phyloP scores from a whole-genome alignment of 2,113 vertebrate genomes.

The Carettochelys insculpta region DNA sequence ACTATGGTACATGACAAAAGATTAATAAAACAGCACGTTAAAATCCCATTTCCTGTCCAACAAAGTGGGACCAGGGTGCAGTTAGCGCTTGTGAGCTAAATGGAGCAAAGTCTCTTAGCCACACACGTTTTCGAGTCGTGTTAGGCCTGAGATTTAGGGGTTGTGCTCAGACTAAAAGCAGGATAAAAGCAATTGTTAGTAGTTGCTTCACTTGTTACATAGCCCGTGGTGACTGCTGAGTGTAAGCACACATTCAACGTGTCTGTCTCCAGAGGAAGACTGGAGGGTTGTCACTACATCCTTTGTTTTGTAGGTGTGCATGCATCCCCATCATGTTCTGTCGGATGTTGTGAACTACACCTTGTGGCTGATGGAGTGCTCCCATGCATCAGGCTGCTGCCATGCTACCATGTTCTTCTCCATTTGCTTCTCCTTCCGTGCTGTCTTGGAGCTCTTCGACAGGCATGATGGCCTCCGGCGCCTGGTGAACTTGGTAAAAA shows the following conservation, averaged over 20 bases:
- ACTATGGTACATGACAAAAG: not conserved
- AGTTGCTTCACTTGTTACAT: not conserved
- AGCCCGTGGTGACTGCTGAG: not conserved
- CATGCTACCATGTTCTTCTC: slow-evolving; percentile 99
- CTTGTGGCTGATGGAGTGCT: slow-evolving; percentile 97
- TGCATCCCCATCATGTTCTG: slow-evolving; percentile 93
- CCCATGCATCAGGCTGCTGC: slow-evolving; percentile 97
- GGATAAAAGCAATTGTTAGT: not conserved
- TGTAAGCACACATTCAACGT: not conserved
- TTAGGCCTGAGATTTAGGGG: not conserved
- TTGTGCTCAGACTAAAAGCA: no score
- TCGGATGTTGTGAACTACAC: slow-evolving; percentile 97
- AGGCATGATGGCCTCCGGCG: slow-evolving; percentile 95
- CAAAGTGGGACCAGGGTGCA: not conserved
- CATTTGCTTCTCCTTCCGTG: slow-evolving; percentile 97
- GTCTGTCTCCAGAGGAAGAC: not conserved
- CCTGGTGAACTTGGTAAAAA: slow-evolving; percentile 93
- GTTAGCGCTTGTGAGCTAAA: not conserved
- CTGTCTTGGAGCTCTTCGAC: slow-evolving; percentile 96
- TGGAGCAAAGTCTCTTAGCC: not conserved
- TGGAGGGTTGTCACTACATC: not conserved
- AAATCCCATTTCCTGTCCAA: not conserved
- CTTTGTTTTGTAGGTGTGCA: slow-evolving; percentile 88
- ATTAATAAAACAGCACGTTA: not conserved
- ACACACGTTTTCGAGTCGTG: not conserved